Percentiles rank a stretch among this genome's conserved stretches.
Conservation (phyloP, 2,797 vertebrate species). For the Microctenopoma stevenorrisi region DNA sequence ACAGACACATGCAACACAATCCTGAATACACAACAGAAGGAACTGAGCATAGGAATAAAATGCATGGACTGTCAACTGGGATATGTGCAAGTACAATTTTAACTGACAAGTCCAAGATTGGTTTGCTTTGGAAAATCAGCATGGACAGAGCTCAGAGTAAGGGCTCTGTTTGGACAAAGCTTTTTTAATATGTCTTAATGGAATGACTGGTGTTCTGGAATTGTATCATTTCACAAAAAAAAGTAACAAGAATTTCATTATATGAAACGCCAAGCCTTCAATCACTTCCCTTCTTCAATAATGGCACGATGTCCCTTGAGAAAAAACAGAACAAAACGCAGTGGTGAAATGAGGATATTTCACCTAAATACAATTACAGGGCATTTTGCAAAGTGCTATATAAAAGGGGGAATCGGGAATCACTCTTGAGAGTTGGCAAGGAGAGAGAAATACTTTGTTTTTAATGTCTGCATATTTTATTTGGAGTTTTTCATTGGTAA, state of each 20-base stretch:
- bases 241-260: conserved; percentile 59
- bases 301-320: conserved; percentile 47
- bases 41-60: conserved; percentile 22
- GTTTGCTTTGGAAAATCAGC: conserved; percentile 39
- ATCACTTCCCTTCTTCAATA: conserved; percentile 58
- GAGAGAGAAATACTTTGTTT: conserved; percentile 51
- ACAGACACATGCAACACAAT: conserved; percentile 22
- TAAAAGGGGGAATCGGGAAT: conserved; percentile 75
- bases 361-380: conserved; percentile 78
- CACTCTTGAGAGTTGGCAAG: conserved; percentile 67
- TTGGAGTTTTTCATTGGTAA: conserved; percentile 70
- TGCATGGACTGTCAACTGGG: conserved; percentile 5
- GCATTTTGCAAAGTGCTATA: conserved; percentile 78
- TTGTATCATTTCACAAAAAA: conserved; percentile 42
- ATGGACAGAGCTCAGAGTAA: conserved; percentile 26
- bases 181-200: conserved; percentile 70
- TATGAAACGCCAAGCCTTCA: conserved; percentile 56
- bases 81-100: conserved; percentile 29
- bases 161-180: conserved; percentile 57
- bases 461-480: conserved; percentile 65
- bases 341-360: conserved; percentile 74
- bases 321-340: conserved; percentile 56
- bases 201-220: conserved; percentile 58
- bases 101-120: conserved; percentile 41
- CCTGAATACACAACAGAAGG: conserved; percentile 10